Evolutionary conservation across 1,140 invertebrate genomes (phyloP), one percentile per base, ranked within the genome.

Genomic region (Cylas formicarius): DNA sequence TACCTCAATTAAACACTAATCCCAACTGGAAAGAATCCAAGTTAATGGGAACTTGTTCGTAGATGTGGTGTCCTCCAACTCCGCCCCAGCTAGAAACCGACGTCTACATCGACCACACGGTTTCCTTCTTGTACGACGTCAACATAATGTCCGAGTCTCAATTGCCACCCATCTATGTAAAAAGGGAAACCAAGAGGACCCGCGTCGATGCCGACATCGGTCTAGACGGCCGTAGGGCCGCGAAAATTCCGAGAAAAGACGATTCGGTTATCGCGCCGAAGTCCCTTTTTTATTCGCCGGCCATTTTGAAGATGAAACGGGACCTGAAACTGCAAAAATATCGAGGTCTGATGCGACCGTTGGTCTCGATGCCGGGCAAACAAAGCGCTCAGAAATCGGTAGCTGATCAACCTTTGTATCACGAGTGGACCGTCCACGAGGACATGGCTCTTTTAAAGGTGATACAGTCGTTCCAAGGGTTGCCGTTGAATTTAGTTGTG

Each of bases 41-140:
- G n/a, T n/a, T n/a, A n/a, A n/a, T n/a, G n/a, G n/a, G n/a, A n/a
- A n/a, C n/a, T 17, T 10, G 22, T 24, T 48, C 36, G 50, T 67
- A 95, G 92, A 81, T 95, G 74, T 97, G 92, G 90, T 84, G 85
- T 55, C 93, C 92, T 44, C 92, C 91, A 42, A 95, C 91, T 9
- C 91, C 92, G 47, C 91, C 92, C 4, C 81, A 85, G 60, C 84
- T 86, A 64, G 88, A 93, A 51, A 83, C 82, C 63, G 91, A 96
- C 65, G 78, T 93, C 7, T 95, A 94, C 69, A 81, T 94, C 44
- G 91, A 96, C 66, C 78, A 82, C 54, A 81, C 83, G 31, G 63
- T 90, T 57, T 75, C 78, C 21, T 90, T 91, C 59, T 74, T 95
- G 31, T 96, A 96, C 66, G 86, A 93, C 44, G 74, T 73, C 42